Evolutionary conservation across 2,797 vertebrate genomes (phyloP).

Genomic region (Dicrostonyx torquatus): DNA sequence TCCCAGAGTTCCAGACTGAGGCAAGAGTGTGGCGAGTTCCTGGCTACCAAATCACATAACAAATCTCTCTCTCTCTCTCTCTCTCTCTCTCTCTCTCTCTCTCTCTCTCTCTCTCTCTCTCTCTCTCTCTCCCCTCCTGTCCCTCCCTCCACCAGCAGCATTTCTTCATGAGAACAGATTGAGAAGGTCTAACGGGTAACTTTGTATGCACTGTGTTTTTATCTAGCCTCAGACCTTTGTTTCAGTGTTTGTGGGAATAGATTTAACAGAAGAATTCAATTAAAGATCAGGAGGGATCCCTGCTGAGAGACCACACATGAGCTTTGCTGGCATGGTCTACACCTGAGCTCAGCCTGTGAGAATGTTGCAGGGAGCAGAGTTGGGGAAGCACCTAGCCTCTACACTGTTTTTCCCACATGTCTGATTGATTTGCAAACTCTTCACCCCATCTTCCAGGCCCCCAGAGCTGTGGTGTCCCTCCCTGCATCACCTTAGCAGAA

Average conservation of each 20-base stretch:
- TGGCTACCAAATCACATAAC: background rate
- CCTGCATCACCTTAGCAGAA: background rate
- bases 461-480: background rate
- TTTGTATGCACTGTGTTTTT: background rate
- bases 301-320: rapidly evolving
- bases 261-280: background rate
- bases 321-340: background rate
- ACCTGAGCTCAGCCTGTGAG: background rate
- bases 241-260: background rate
- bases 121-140: background rate
- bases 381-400: background rate
- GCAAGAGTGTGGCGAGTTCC: background rate
- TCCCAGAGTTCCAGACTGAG: background rate
- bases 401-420: rapidly evolving
- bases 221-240: background rate
- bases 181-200: rapidly evolving
- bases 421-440: background rate
- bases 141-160: too few species aligned
- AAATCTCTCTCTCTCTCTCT: background rate
- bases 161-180: background rate
- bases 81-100: background rate
- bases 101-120: background rate
- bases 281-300: background rate
- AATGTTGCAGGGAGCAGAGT: background rate
- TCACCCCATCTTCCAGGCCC: too few species aligned